phyloP scores from a whole-genome alignment of 1,140 invertebrate species.

The Drosophila melanogaster region DNA sequence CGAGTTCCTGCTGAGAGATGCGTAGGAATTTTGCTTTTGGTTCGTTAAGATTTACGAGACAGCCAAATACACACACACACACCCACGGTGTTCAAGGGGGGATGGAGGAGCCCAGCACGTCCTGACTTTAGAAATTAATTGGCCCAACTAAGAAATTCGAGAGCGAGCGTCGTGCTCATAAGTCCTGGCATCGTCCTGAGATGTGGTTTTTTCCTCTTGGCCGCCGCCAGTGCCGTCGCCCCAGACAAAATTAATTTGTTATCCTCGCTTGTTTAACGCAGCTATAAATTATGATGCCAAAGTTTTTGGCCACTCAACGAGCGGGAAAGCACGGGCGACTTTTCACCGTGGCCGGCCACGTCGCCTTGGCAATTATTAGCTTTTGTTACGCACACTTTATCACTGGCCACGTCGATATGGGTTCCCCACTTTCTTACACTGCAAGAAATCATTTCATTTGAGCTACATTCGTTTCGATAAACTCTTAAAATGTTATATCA shows the following conservation, averaged over 20 bases:
- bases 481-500: too few species aligned
- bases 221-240: slow-evolving; percentile 20
- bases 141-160: slow-evolving; percentile 83
- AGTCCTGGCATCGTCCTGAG: slow-evolving; percentile 66
- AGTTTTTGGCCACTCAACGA: slow-evolving; percentile 80
- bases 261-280: slow-evolving; percentile 83
- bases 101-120: slow-evolving; percentile 34
- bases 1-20: slow-evolving; percentile 57
- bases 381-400: slow-evolving; percentile 83
- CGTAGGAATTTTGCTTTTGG: slow-evolving; percentile 79
- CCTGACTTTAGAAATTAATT: slow-evolving; percentile 82
- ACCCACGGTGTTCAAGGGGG: background rate
- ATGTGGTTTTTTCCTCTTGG: slow-evolving; percentile 54
- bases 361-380: slow-evolving; percentile 80
- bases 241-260: slow-evolving; percentile 83
- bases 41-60: slow-evolving; percentile 80
- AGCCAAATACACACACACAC: slow-evolving; percentile 33
- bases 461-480: too few species aligned
- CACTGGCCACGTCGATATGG: slow-evolving; percentile 76
- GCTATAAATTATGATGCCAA: slow-evolving; percentile 83
- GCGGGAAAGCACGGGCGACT: slow-evolving; percentile 48
- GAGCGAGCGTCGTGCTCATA: slow-evolving; percentile 77
- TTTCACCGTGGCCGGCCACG: slow-evolving; percentile 73
- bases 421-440: background rate
- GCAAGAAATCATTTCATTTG: background rate